Percentiles rank a stretch among this genome's conserved stretches.
These are phyloP conservation scores for Nibea coibor DNA, from an alignment of 2,113 vertebrate genomes.

Conservation along the genomic window DNA sequence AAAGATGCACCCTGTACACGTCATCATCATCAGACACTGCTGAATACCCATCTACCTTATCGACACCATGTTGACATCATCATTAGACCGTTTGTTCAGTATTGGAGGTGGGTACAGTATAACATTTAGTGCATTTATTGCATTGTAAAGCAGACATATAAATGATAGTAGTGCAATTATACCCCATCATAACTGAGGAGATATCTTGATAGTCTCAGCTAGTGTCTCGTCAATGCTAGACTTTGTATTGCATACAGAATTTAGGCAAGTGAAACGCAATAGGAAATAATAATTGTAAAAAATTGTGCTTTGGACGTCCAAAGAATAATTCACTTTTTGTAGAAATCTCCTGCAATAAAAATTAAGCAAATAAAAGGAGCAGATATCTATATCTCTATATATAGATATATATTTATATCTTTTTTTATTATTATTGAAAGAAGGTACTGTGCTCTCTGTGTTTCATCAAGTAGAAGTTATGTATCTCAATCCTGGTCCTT, in stretches of 20 bases:
- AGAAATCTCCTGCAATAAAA: constrained; percentile 71
- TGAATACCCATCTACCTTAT: constrained; percentile 46
- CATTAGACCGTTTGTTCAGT: constrained; percentile 65
- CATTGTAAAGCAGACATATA: constrained; percentile 81
- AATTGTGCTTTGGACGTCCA: constrained; percentile 80
- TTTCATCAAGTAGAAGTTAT: constrained; percentile 45
- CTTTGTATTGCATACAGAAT: constrained; percentile 86
- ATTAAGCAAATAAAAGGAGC: constrained; percentile 54
- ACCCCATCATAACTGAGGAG: constrained; percentile 75
- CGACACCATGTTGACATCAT: constrained; percentile 55
- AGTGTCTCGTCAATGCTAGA: constrained; percentile 74
- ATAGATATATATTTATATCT: background rate
- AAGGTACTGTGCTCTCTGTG: constrained; percentile 61
- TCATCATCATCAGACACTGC: constrained; percentile 57
- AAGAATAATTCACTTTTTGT: constrained; percentile 61
- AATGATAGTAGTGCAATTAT: constrained; percentile 85
- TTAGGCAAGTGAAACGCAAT: constrained; percentile 73
- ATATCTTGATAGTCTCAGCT: constrained; percentile 78
- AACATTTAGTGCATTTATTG: constrained; percentile 84
- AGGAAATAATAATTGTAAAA: constrained; percentile 71
- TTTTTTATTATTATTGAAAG: background rate
- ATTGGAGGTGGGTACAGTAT: constrained; percentile 74
- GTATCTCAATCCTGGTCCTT: constrained; percentile 50
- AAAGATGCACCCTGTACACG: constrained; percentile 64
- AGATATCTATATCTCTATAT: background rate